phyloP scores from a whole-genome alignment of 2,888 invertebrate species.

The Cephus pygmeus region DNA sequence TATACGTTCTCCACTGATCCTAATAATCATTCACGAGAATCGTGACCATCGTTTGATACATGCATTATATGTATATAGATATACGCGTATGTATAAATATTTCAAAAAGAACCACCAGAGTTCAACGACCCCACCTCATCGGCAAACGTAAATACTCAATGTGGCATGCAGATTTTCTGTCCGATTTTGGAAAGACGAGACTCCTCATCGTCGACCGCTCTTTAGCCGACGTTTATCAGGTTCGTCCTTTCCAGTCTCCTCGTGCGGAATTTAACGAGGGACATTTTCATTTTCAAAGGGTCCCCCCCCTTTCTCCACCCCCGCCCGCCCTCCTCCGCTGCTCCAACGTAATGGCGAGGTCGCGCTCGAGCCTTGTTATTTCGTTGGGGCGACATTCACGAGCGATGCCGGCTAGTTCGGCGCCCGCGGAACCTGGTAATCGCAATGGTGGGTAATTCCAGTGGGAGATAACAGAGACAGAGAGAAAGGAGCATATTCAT shows the following conservation, averaged over 20 bases:
- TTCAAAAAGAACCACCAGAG: not conserved
- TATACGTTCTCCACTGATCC: conserved; percentile 7
- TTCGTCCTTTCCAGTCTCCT: not conserved
- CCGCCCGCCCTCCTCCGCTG: not conserved
- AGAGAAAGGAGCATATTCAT: not conserved
- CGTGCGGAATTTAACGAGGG: conserved; percentile 38
- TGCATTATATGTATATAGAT: not conserved
- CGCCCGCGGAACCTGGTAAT: not conserved
- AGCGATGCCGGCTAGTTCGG: not conserved
- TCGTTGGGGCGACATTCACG: not conserved
- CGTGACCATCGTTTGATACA: too few relatives aligned
- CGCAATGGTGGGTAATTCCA: not conserved
- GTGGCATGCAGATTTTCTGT: not conserved
- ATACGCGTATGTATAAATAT: not conserved
- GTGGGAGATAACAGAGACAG: not conserved
- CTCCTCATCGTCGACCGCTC: not conserved
- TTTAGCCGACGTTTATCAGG: not conserved
- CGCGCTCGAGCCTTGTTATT: not conserved
- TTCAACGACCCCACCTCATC: not conserved
- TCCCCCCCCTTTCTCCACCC: not conserved
- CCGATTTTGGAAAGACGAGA: not conserved
- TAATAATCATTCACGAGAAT: too few relatives aligned
- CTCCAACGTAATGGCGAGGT: not conserved
- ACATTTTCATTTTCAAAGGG: conserved; percentile 44
- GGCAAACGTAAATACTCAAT: not conserved